Percentiles rank a stretch among this genome's conserved stretches.
Conservation (phyloP, 2,797 vertebrate genomes). For the Chaunax sp. region DNA sequence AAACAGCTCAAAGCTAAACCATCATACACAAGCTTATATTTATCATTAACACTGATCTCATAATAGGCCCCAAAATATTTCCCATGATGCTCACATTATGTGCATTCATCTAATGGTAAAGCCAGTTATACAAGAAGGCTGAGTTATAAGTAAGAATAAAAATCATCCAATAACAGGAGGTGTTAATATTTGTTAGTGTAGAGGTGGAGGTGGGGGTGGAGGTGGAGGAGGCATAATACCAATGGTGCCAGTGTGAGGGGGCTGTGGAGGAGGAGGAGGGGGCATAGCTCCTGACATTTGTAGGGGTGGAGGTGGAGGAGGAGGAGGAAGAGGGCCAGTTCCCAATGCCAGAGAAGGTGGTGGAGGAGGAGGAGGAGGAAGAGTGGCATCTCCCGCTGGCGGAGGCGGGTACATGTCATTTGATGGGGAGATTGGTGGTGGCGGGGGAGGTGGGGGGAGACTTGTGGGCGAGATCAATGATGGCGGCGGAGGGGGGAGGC, state of each 20-base stretch:
- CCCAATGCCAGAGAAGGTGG: not conserved
- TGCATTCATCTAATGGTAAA: not conserved
- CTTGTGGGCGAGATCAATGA: conserved; percentile 30
- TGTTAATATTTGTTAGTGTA: conserved; percentile 3
- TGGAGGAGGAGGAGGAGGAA: conserved; percentile 27
- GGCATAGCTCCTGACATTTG: not conserved
- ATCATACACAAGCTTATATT: conserved; percentile 40
- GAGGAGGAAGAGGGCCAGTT: not conserved
- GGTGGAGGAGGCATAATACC: conserved; percentile 18
- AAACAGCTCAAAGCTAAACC: conserved; percentile 17
- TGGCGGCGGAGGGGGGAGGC: conserved; percentile 47
- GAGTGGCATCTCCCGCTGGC: conserved; percentile 2
- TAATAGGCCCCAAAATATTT: not conserved
- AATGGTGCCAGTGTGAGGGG: no score
- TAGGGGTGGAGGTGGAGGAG: conserved; percentile 19
- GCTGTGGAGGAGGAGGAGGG: conserved; percentile 11
- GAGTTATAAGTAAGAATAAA: not conserved
- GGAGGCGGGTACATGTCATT: conserved; percentile 40
- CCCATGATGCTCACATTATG: not conserved
- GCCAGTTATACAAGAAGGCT: not conserved
- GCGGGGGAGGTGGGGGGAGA: conserved; percentile 53
- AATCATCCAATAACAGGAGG: not conserved
- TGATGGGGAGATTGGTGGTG: conserved; percentile 7
- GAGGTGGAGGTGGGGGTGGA: conserved; percentile 34
- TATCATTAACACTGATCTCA: conserved; percentile 1